Percentiles rank a stretch among this genome's conserved stretches.
phyloP scores from a whole-genome alignment of 2,888 invertebrate species.

The Plebejus anna region DNA sequence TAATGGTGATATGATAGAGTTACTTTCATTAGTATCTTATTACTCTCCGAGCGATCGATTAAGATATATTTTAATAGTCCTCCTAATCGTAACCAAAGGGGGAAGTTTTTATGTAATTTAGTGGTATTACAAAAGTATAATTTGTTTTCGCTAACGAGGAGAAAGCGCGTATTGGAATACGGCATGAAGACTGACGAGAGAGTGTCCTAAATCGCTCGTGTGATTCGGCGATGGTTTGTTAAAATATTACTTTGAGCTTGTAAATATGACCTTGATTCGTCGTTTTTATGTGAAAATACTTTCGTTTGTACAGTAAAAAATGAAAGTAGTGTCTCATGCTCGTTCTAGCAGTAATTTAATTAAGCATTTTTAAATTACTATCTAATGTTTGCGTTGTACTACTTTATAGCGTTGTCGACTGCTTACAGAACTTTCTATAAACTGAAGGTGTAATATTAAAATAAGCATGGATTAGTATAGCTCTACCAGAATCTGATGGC shows the following conservation, averaged over 20 bases:
- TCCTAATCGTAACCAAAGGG: not conserved
- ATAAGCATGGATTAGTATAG: not conserved
- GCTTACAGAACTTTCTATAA: conserved; percentile 2
- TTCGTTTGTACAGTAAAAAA: conserved; percentile 23
- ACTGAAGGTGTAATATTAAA: not conserved
- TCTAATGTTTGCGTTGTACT: conserved; percentile 2
- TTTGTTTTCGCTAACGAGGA: conserved; percentile 21
- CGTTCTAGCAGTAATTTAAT: conserved; percentile 1
- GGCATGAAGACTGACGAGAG: conserved; percentile 8
- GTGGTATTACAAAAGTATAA: conserved; percentile 9
- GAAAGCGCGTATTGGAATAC: conserved; percentile 15
- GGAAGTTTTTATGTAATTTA: conserved; percentile 16
- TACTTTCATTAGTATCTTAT: not conserved
- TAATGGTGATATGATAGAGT: not conserved
- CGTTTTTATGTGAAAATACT: conserved; percentile 23
- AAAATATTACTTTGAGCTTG: conserved; percentile 20
- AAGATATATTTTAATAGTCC: not conserved
- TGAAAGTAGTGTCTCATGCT: conserved; percentile 12
- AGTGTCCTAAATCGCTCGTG: conserved; percentile 27
- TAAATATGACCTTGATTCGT: conserved; percentile 26
- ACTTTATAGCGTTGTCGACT: not conserved
- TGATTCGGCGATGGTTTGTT: conserved; percentile 25
- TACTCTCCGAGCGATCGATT: conserved; percentile 1
- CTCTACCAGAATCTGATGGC: too few species aligned
- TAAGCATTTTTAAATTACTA: not conserved